A percentile compares a stretch with the other conserved stretches of the same genome.
phyloP scores from a whole-genome alignment of 1,140 invertebrate genomes.

The Sycophaga agraensis region DNA sequence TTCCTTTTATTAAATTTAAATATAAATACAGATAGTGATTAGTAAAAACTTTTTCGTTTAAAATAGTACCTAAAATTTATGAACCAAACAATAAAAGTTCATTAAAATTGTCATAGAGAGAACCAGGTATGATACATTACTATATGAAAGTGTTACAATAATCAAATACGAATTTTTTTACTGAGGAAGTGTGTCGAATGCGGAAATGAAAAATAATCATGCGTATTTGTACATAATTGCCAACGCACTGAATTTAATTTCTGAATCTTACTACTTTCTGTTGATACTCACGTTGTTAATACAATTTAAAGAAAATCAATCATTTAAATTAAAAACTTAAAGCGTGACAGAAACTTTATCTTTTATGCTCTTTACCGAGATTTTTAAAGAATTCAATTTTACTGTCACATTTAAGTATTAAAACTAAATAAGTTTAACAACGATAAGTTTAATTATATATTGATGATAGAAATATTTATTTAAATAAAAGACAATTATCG shows the following conservation, averaged over 20 bases:
- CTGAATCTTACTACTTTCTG: conserved; percentile 22
- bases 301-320: conserved; percentile 12
- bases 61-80: conserved; percentile 6
- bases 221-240: conserved; percentile 26
- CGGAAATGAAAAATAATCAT: background rate
- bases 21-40: no score
- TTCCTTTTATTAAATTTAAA: background rate
- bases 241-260: conserved; percentile 22
- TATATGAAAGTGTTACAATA: conserved; percentile 6
- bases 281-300: conserved; percentile 2
- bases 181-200: conserved; percentile 11
- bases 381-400: background rate
- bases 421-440: conserved; percentile 8
- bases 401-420: conserved; percentile 1
- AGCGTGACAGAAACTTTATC: conserved; percentile 5
- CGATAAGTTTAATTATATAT: conserved; percentile 3
- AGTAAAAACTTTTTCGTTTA: no score
- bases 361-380: background rate
- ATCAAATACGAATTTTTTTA: conserved; percentile 21
- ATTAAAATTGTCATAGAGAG: conserved; percentile 5
- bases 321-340: conserved; percentile 7
- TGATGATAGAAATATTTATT: conserved; percentile 21
- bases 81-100: conserved; percentile 8
- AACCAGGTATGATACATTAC: conserved; percentile 7
- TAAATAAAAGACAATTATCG: background rate